Evolutionary conservation across 1,140 invertebrate species (phyloP), one percentile per base, ranked within the genome.

Genomic region (Chironomus striatipennis): DNA sequence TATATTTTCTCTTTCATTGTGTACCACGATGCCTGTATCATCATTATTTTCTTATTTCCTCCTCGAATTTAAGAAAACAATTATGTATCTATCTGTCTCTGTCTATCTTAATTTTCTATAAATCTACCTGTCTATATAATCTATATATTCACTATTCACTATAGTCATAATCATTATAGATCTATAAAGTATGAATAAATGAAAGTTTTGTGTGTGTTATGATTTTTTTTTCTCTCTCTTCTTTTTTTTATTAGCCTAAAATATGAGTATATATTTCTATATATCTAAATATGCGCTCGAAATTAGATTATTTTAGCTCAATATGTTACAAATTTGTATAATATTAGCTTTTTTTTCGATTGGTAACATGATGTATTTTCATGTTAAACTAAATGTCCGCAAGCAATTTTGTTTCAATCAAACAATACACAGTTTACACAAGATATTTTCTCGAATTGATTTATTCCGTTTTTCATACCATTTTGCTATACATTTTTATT

Each of bases 271-370:
- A n/a, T 57, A 57, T 57, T 47, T n/a, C 9, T 43, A 47, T 47
- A 47, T 57, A 57, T n/a, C 43, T 47, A 9, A 47, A 15, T 12
- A 57, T 57, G 12, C 47, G 47, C 47, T 57, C 47, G 24, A 57
- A 57, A 57, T 57, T 57, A 57, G 47, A 57, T 57, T 57, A n/a
- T 47, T 57, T 57, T 57, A 57, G 12, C 47, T 57, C 47, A 57
- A 57, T 57, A 57, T 57, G 47, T 57, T 57, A 57, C 47, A 57
- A 57, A 57, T 57, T 57, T 57, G 47, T 57, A 57, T 57, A 57
- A 57, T 57, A 57, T n/a, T 57, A 15, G 47, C 47, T 57, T 57
- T 34, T 34, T 34, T 34, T 34, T 57, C 47, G 15, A 57, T 57
- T 57, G 47, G 47, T 57, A 57, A 57, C 47, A 57, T 57, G 12